A percentile compares a stretch with the other conserved stretches of the same genome.
Evolutionary conservation across 1,140 invertebrate species (phyloP).

Genomic region (Elysia chlorotica): DNA sequence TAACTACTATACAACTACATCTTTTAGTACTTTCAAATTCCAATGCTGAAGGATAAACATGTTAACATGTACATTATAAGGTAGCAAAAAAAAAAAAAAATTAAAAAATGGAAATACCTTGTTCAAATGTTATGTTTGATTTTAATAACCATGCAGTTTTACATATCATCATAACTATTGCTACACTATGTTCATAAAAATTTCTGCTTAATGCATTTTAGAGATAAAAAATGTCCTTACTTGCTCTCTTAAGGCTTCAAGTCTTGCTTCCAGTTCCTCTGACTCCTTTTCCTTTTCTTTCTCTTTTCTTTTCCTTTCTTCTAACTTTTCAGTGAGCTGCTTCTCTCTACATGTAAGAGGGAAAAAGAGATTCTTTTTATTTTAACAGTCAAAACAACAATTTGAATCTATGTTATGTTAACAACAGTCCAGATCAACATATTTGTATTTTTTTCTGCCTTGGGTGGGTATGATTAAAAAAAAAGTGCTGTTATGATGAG

Average conservation of each 20-base stretch:
- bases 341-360: conserved; percentile 38
- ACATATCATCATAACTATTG: background rate
- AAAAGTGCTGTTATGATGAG: background rate
- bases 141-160: background rate
- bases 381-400: background rate
- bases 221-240: conserved; percentile 24
- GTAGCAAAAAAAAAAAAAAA: background rate
- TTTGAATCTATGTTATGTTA: background rate
- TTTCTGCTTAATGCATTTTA: background rate
- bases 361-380: too few species aligned
- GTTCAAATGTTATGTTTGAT: background rate
- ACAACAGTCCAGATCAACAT: background rate
- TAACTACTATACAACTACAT: too few species aligned
- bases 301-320: conserved; percentile 39
- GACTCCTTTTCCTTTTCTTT: conserved; percentile 42
- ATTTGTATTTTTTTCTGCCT: too few species aligned
- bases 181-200: background rate
- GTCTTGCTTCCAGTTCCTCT: conserved; percentile 46
- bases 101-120: background rate
- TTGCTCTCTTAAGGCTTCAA: conserved; percentile 53
- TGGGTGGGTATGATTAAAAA: too few species aligned
- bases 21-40: too few species aligned
- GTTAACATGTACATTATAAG: background rate
- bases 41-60: too few species aligned
- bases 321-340: conserved; percentile 43